Evolutionary conservation across 2,113 vertebrate species (phyloP).

Genomic region (Semnopithecus entellus): DNA sequence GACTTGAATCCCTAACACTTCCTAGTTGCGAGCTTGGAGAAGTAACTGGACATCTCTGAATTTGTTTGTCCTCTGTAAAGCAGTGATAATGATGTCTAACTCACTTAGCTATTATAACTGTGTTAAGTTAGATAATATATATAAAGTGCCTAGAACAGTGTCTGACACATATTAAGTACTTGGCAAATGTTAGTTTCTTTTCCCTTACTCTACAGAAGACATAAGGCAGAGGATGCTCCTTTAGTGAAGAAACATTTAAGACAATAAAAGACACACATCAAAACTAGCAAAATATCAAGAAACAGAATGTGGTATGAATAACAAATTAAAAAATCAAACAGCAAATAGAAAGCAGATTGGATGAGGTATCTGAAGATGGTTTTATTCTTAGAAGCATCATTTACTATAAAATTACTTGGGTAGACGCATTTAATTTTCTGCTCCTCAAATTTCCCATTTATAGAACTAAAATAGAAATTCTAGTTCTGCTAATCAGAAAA

Average conservation of each 20-base stretch:
- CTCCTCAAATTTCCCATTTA: neutral
- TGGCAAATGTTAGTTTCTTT: neutral
- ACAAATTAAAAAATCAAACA: slow-evolving; percentile 7
- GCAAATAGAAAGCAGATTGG: neutral
- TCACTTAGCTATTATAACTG: neutral
- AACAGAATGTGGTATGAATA: neutral
- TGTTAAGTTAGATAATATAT: neutral
- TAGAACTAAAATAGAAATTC: slow-evolving; percentile 2
- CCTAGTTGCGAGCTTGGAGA: neutral
- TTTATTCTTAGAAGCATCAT: neutral
- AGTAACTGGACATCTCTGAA: neutral
- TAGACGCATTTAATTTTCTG: slow-evolving; percentile 28
- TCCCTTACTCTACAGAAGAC: neutral
- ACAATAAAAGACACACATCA: neutral
- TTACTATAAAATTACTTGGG: neutral
- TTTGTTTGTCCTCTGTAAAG: neutral
- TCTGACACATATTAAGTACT: neutral
- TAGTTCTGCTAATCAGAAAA: neutral
- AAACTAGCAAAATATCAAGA: slow-evolving; percentile 12
- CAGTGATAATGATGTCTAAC: neutral
- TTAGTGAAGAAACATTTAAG: slow-evolving; percentile 1
- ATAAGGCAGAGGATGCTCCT: neutral
- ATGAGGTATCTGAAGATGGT: neutral
- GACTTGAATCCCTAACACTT: neutral
- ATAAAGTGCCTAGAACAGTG: neutral